These are phyloP conservation scores for Pleuronectes platessa DNA, from an alignment of 2,113 vertebrate species.

Conservation along the genomic window DNA sequence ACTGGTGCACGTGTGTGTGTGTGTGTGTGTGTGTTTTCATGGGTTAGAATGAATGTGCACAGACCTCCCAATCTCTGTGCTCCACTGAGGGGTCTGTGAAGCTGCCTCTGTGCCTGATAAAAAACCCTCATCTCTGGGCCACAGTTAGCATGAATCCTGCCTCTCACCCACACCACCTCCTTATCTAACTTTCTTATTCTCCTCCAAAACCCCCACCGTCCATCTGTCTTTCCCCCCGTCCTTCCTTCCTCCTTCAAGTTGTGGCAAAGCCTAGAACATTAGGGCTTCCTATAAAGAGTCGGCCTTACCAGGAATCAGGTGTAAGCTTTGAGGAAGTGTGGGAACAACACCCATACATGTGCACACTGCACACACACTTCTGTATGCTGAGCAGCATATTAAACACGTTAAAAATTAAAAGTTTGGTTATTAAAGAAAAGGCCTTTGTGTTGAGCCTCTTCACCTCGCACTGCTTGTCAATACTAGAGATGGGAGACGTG, in stretches of 20 bases:
- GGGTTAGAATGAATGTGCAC: slow-evolving; percentile 40
- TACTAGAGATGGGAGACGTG: slow-evolving; percentile 52
- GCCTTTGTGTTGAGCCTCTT: slow-evolving; percentile 26
- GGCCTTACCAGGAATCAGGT: slow-evolving; percentile 1
- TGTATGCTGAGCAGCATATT: neutral
- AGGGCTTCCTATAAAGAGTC: slow-evolving; percentile 43
- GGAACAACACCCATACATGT: slow-evolving; percentile 9
- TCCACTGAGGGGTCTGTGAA: slow-evolving; percentile 77
- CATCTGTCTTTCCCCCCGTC: slow-evolving; percentile 29
- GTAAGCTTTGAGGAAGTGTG: slow-evolving; percentile 30
- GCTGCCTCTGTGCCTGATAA: slow-evolving; percentile 77
- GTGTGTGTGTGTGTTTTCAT: slow-evolving; percentile 27
- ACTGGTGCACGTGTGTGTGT: neutral
- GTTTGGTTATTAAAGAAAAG: slow-evolving; percentile 24
- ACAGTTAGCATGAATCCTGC: slow-evolving; percentile 54
- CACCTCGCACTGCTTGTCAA: slow-evolving; percentile 50
- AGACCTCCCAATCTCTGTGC: slow-evolving; percentile 79
- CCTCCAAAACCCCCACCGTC: slow-evolving; percentile 44
- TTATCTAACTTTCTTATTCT: slow-evolving; percentile 64
- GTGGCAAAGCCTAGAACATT: slow-evolving; percentile 58
- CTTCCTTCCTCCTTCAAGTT: slow-evolving; percentile 42
- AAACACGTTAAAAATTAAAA: slow-evolving; percentile 27
- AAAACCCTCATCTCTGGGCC: slow-evolving; percentile 71
- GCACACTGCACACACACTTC: slow-evolving; percentile 1
- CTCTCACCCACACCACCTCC: slow-evolving; percentile 60